These are phyloP conservation scores for Percina caprodes DNA, from an alignment of 2,113 vertebrate species.

Conservation along the genomic window DNA sequence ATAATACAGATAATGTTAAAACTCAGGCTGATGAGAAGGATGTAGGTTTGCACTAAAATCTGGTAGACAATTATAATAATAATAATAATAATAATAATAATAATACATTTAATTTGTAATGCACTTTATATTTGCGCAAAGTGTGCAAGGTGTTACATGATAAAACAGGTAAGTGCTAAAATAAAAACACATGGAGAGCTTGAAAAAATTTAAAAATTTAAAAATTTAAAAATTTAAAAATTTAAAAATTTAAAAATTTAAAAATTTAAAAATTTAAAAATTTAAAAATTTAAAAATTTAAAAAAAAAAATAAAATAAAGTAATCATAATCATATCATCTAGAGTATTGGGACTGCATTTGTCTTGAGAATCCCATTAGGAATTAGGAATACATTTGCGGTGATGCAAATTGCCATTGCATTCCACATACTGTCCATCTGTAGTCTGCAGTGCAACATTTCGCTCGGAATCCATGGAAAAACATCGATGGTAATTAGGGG, in stretches of 20 bases:
- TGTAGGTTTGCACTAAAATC: slow-evolving; percentile 14
- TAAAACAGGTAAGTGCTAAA: too few species aligned
- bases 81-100: too few species aligned
- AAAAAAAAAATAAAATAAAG: too few species aligned
- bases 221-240: too few species aligned
- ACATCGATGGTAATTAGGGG: slow-evolving; percentile 72
- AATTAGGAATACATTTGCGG: slow-evolving; percentile 19
- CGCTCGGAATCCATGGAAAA: slow-evolving; percentile 68
- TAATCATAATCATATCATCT: not conserved
- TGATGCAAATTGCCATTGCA: slow-evolving; percentile 13
- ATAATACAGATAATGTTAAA: not conserved
- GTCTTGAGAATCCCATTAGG: slow-evolving; percentile 27
- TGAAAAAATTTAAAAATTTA: too few species aligned
- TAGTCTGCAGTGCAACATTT: slow-evolving; percentile 50
- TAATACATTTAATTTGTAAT: too few species aligned
- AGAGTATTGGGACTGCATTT: slow-evolving; percentile 4
- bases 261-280: too few species aligned
- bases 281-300: too few species aligned
- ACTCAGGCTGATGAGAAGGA: slow-evolving; percentile 3
- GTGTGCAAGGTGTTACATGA: too few species aligned
- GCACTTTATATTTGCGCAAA: too few species aligned
- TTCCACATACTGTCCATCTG: slow-evolving; percentile 36
- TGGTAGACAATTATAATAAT: not conserved
- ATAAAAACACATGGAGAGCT: too few species aligned
- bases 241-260: too few species aligned